A percentile compares a stretch with the other conserved stretches of the same genome.
Conservation (phyloP, 2,888 invertebrate genomes). For the Luffia ferchaultella region DNA sequence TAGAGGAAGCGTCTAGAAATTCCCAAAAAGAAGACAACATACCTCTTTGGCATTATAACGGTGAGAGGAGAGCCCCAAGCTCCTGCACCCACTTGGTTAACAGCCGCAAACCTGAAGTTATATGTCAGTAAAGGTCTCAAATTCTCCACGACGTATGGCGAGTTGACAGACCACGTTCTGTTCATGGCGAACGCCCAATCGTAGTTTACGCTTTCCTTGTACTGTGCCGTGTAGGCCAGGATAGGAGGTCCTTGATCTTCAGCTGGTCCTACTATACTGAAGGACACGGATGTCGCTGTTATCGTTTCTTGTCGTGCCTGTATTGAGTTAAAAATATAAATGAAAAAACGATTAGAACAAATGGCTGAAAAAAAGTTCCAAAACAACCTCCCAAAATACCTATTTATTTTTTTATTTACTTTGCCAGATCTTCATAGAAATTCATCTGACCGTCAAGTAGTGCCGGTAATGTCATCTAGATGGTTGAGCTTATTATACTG, state of each 20-base stretch:
- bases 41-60: constrained; percentile 77
- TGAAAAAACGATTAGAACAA: neutral
- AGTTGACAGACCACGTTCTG: constrained; percentile 82
- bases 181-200: constrained; percentile 76
- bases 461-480: no score
- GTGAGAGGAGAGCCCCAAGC: constrained; percentile 72
- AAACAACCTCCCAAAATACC: no score
- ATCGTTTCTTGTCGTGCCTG: constrained; percentile 73
- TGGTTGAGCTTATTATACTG: no score
- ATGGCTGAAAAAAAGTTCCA: neutral
- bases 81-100: constrained; percentile 84
- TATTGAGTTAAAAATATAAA: constrained; percentile 9
- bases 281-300: constrained; percentile 86
- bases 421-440: no score
- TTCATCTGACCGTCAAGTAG: no score
- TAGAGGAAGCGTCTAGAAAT: no score
- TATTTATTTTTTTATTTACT: no score
- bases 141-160: constrained; percentile 82
- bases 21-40: constrained; percentile 11
- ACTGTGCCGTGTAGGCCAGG: constrained; percentile 77
- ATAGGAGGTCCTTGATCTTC: constrained; percentile 80
- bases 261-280: constrained; percentile 78
- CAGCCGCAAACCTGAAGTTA: constrained; percentile 84
- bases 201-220: constrained; percentile 71
- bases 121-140: constrained; percentile 80